These are phyloP conservation scores for Pelodiscus sinensis DNA, from an alignment of 2,113 vertebrate genomes.

Conservation along the genomic window DNA sequence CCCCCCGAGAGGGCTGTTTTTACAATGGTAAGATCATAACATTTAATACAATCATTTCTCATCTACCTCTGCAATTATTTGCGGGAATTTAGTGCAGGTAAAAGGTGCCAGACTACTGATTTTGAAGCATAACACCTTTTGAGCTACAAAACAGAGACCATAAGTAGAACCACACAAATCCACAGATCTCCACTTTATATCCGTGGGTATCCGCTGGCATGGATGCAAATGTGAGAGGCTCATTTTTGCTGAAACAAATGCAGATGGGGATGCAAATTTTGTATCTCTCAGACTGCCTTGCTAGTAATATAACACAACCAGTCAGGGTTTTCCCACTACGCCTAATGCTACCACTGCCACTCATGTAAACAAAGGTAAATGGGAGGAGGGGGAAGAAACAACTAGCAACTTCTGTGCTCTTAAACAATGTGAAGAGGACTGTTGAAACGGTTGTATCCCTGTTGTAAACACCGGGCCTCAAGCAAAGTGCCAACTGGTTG, in stretches of 20 bases:
- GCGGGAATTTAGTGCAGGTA: background rate
- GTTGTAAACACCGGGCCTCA: background rate
- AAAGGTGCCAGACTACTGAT: background rate
- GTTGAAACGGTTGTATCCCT: slow-evolving; percentile 12
- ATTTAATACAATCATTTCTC: background rate
- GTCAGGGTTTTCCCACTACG: background rate
- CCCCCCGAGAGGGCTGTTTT: background rate
- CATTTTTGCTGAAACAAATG: no score
- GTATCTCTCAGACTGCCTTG: background rate
- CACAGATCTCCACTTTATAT: no score
- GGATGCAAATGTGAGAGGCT: no score
- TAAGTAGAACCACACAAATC: background rate
- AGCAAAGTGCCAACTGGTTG: background rate
- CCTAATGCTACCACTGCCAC: background rate
- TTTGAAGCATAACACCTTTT: background rate
- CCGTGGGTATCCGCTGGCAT: no score
- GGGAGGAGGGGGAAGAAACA: background rate
- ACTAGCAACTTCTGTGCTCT: background rate
- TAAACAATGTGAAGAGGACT: background rate
- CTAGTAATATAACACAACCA: background rate
- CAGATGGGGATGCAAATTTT: no score
- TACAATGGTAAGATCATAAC: background rate
- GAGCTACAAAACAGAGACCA: background rate
- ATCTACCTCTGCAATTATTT: background rate
- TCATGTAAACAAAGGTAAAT: fast-evolving